A percentile compares a stretch with the other conserved stretches of the same genome.
Evolutionary conservation across 1,140 invertebrate genomes (phyloP).

Genomic region (Eulimnadia texana): DNA sequence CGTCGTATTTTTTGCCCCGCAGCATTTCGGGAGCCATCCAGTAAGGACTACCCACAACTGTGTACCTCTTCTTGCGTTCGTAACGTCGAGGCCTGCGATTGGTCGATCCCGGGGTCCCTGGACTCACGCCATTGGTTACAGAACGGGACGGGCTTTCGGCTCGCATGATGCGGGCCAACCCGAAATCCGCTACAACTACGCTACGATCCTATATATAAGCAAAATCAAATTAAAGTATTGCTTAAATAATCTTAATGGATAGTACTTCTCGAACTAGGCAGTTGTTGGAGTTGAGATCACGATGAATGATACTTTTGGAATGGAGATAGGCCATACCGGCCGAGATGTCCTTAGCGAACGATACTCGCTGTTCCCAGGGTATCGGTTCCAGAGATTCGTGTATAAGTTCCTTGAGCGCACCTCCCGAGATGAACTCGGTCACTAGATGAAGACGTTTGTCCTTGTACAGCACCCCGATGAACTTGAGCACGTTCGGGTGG

Average conservation of each 20-base stretch:
- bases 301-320: conserved; percentile 83
- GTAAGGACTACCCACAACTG: conserved; percentile 85
- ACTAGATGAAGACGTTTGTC: conserved; percentile 80
- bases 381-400: conserved; percentile 51
- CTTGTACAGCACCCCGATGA: conserved; percentile 86
- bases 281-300: conserved; percentile 93
- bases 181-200: conserved; percentile 90
- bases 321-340: conserved; percentile 87
- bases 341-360: conserved; percentile 79
- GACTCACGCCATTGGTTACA: neutral
- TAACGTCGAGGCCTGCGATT: conserved; percentile 15
- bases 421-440: conserved; percentile 81
- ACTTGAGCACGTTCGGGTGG: conserved; percentile 77
- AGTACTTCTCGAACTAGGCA: conserved; percentile 77
- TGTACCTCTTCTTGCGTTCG: conserved; percentile 32
- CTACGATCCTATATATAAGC: conserved; percentile 44
- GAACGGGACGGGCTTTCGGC: conserved; percentile 27
- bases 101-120: neutral
- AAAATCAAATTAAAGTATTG: neutral
- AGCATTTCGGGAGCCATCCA: conserved; percentile 99
- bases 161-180: conserved; percentile 73
- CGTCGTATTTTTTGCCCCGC: conserved; percentile 88
- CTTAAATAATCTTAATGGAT: neutral
- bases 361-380: conserved; percentile 65
- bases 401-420: conserved; percentile 70